These are phyloP conservation scores for Falco peregrinus DNA, from an alignment of 2,797 vertebrate species.

Conservation along the genomic window DNA sequence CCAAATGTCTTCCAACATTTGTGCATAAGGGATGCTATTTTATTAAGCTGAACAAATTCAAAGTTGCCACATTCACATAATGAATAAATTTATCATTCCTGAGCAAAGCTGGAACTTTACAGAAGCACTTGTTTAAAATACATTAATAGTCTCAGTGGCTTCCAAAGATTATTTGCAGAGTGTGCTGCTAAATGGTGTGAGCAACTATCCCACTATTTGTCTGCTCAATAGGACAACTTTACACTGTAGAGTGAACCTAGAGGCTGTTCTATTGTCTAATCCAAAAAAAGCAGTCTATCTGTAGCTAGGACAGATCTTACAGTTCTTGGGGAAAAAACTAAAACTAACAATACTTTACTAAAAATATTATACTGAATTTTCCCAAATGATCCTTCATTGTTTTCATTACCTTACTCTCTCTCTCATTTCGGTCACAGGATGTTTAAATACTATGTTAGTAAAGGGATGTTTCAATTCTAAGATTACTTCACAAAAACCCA, in stretches of 20 bases:
- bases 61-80: neutral
- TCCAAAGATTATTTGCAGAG: constrained; percentile 4
- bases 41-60: neutral
- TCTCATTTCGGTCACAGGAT: neutral
- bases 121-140: constrained; percentile 21
- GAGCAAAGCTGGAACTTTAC: neutral
- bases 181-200: neutral
- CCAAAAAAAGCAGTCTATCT: neutral
- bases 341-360: neutral
- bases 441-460: neutral
- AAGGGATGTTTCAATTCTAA: neutral
- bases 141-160: neutral
- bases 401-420: neutral
- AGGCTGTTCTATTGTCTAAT: neutral
- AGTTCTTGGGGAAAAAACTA: neutral
- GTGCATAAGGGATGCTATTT: neutral
- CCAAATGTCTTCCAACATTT: neutral
- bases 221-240: neutral
- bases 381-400: neutral
- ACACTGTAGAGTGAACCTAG: neutral
- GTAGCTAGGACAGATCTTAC: neutral
- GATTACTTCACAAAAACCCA: neutral
- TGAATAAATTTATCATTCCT: neutral
- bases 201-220: neutral
- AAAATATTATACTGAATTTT: neutral